phyloP scores from a whole-genome alignment of 1,140 invertebrate genomes.

The Ceratoteleas bidentatus region DNA sequence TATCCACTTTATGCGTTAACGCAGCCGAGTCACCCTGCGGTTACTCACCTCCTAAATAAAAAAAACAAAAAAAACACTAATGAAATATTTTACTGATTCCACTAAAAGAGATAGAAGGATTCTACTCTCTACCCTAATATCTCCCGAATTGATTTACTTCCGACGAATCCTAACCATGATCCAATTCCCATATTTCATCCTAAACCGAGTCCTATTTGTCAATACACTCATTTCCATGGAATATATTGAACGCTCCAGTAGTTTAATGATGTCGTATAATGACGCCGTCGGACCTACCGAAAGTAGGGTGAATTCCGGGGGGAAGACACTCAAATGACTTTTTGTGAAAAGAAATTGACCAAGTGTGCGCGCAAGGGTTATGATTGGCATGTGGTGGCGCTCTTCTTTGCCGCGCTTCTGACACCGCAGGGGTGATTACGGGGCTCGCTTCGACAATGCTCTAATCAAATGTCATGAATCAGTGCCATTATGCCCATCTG shows the following conservation, averaged over 20 bases:
- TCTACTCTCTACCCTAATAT: too few relatives aligned
- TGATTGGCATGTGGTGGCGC: constrained; percentile 31
- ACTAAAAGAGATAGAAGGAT: too few relatives aligned
- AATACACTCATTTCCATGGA: not conserved
- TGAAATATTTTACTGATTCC: too few relatives aligned
- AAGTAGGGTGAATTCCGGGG: constrained; percentile 6
- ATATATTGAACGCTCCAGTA: constrained; percentile 1
- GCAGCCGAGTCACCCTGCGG: constrained; percentile 8
- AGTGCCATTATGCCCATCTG: constrained; percentile 80
- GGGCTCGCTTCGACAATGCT: constrained; percentile 77
- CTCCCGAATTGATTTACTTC: too few relatives aligned
- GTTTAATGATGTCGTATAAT: constrained; percentile 38
- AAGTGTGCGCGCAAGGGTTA: constrained; percentile 65
- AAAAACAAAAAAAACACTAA: constrained; percentile 7
- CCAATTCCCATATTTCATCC: not conserved
- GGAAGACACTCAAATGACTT: constrained; percentile 45
- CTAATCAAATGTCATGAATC: constrained; percentile 82
- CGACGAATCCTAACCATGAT: too few relatives aligned
- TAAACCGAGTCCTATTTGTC: constrained; percentile 3
- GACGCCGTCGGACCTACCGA: constrained; percentile 14
- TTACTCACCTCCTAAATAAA: constrained; percentile 23
- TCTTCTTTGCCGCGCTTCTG: constrained; percentile 33
- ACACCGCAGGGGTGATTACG: constrained; percentile 64
- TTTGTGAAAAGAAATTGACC: constrained; percentile 54
- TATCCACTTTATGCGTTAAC: constrained; percentile 64